Evolutionary conservation across 1,140 invertebrate genomes (phyloP), one percentile per base, ranked within the genome.

Genomic region (Danaus plexippus): DNA sequence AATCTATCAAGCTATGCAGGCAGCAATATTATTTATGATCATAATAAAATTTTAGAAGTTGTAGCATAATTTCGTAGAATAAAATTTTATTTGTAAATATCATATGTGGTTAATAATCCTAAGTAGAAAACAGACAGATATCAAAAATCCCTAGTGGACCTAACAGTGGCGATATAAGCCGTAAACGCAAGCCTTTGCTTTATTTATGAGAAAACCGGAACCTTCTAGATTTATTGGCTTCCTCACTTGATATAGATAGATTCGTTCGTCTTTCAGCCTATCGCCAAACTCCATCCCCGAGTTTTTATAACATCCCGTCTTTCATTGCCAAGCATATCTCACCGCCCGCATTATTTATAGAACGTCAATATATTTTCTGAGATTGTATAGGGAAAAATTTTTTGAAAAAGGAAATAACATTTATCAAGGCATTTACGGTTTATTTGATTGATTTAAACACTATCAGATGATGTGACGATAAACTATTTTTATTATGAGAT

Each of bases 201-300:
- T 79, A 76, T 83, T 81, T 83, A 81, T 77, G 64, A 68, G 67
- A 66, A 71, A 66, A 59, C 67, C 61, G 68, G 66, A 75, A 76
- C 67, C 59, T 44, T 58, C 62, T 57, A 76, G 80, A 85, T 83
- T 82, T 85, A 83, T 83, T 75, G 68, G 67, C 73, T 78, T 78
- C 68, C 73, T 70, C 63, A 68, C 60, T 67, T 72, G 69, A 77
- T 76, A 66, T 67, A 70, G 69, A 77, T 76, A 66, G 71, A 80
- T 75, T 68, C 60, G 43, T 57, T 50, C 54, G 64, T 72, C 65
- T 75, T 71, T 67, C 64, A 67, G 69, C 71, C 67, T 73, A 70
- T 66, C 66, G 70, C 66, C 67, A 73, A 77, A 77, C 66, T 77
- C 59, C 58, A 66, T 64, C 66, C 58, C 67, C 66, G 75, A 79